These are phyloP conservation scores for Caenorhabditis plicata DNA, from an alignment of 2,888 invertebrate genomes.

Conservation along the genomic window DNA sequence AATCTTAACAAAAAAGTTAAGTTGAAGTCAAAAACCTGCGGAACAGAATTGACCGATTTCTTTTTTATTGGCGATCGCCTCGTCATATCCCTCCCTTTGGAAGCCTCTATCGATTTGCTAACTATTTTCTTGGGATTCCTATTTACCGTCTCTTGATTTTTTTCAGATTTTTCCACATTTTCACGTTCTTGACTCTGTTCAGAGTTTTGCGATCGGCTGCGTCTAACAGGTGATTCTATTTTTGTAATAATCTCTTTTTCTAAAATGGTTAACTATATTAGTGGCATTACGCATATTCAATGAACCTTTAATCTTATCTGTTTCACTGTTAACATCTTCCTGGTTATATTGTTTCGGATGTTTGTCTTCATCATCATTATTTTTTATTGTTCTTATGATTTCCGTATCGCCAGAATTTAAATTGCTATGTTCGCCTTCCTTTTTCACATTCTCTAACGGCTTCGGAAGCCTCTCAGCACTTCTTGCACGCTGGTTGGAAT, in stretches of 20 bases:
- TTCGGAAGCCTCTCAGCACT: conserved; percentile 36
- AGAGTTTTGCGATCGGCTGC: neutral
- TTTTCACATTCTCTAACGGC: conserved; percentile 1
- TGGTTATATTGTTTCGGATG: too few relatives aligned
- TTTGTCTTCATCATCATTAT: neutral
- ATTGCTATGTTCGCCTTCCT: conserved; percentile 1
- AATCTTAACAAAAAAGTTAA: too few relatives aligned
- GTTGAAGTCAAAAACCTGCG: too few relatives aligned
- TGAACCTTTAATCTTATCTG: neutral
- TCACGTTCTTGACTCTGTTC: conserved; percentile 8
- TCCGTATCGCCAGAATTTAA: too few relatives aligned
- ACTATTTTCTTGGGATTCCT: too few relatives aligned
- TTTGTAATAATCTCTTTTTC: neutral
- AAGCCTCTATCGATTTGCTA: too few relatives aligned
- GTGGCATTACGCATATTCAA: too few relatives aligned
- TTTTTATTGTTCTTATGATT: too few relatives aligned
- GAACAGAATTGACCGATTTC: conserved; percentile 18
- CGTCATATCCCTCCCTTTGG: too few relatives aligned
- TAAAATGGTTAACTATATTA: too few relatives aligned
- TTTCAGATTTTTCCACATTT: neutral
- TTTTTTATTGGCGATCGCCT: conserved; percentile 12
- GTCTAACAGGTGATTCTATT: conserved; percentile 9
- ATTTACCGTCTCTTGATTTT: neutral
- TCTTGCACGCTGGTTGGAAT: conserved; percentile 30
- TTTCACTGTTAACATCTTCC: too few relatives aligned